Percentiles rank a stretch among this genome's conserved stretches.
Evolutionary conservation across 2,797 vertebrate species (phyloP).

Genomic region (Lepus townsendii): DNA sequence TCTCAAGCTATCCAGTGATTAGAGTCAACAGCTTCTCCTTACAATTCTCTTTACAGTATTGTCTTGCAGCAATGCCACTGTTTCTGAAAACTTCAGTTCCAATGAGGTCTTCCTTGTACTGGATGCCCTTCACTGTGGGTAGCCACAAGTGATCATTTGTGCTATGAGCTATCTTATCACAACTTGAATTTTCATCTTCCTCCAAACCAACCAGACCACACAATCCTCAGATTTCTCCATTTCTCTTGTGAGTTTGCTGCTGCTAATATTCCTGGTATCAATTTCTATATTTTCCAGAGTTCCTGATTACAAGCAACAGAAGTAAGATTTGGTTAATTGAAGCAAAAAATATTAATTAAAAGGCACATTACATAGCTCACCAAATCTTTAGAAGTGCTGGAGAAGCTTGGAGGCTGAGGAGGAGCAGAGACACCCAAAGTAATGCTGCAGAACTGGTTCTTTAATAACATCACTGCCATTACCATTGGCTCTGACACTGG

Average conservation of each 20-base stretch:
- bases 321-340: neutral
- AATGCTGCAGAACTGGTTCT: neutral
- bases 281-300: neutral
- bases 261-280: neutral
- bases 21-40: neutral
- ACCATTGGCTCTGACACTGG: neutral
- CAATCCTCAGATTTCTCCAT: neutral
- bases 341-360: constrained; percentile 14
- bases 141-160: neutral
- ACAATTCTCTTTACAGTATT: neutral
- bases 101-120: neutral
- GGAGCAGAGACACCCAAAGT: neutral
- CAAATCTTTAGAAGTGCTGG: neutral
- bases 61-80: neutral
- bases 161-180: neutral
- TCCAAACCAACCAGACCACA: neutral
- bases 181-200: neutral
- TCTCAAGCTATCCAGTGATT: neutral
- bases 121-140: neutral
- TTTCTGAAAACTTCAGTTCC: neutral
- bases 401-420: neutral
- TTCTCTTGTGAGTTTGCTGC: neutral
- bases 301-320: neutral
- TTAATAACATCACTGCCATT: no score
- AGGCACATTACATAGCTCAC: neutral